These are phyloP conservation scores for Nomada fabriciana DNA, from an alignment of 2,888 invertebrate species.

Conservation along the genomic window DNA sequence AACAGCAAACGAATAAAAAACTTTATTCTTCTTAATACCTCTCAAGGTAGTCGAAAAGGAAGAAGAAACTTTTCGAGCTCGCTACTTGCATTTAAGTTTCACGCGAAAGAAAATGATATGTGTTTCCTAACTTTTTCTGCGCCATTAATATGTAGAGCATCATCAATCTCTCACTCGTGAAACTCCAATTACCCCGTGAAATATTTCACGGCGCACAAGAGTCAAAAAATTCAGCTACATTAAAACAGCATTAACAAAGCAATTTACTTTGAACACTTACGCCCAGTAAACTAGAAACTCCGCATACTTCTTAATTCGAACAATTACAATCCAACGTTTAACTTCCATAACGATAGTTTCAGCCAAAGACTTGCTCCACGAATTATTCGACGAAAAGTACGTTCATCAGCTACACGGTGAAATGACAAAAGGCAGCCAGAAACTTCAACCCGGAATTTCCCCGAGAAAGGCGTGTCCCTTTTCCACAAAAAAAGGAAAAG, in stretches of 20 bases:
- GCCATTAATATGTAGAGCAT: neutral
- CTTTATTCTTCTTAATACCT: slow-evolving; percentile 5
- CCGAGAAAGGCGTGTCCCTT: slow-evolving; percentile 7
- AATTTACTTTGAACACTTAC: neutral
- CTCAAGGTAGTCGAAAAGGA: neutral
- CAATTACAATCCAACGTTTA: too few species aligned
- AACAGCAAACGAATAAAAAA: slow-evolving; percentile 9
- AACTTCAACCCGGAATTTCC: neutral
- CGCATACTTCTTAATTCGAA: too few species aligned
- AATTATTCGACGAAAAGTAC: too few species aligned
- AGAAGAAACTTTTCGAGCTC: slow-evolving; percentile 8
- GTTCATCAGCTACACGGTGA: neutral
- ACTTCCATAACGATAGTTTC: too few species aligned
- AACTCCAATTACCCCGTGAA: neutral
- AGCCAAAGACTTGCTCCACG: too few species aligned
- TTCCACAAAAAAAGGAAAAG: neutral
- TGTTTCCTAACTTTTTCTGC: neutral
- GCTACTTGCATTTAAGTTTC: slow-evolving; percentile 5
- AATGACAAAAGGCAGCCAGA: neutral
- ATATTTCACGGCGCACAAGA: neutral
- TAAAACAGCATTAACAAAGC: neutral
- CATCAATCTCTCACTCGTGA: neutral
- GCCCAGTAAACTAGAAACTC: too few species aligned
- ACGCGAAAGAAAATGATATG: slow-evolving; percentile 2
- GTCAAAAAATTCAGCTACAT: neutral